A percentile compares a stretch with the other conserved stretches of the same genome.
Evolutionary conservation across 2,888 invertebrate species (phyloP).

Genomic region (Phrixothrix hirtus): DNA sequence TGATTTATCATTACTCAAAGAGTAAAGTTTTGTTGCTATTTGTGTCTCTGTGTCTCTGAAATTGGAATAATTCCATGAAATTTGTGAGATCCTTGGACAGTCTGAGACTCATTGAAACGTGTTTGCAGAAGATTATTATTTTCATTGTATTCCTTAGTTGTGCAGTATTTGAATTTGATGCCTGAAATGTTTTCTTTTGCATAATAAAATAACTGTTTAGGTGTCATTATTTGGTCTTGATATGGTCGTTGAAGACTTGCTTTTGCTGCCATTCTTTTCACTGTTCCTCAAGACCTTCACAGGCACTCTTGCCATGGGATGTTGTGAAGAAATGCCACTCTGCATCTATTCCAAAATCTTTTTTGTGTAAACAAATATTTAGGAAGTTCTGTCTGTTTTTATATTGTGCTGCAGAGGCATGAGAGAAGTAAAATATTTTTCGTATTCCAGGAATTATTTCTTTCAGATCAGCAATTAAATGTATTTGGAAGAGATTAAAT

Average conservation of each 20-base stretch:
- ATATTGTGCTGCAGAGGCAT: background rate
- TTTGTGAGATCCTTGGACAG: background rate
- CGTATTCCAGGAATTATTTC: background rate
- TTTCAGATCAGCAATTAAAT: too few relatives aligned
- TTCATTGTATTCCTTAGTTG: background rate
- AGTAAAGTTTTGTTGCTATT: background rate
- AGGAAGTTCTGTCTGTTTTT: too few relatives aligned
- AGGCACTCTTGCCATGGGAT: slow-evolving; percentile 1
- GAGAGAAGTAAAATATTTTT: background rate
- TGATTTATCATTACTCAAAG: slow-evolving; percentile 6
- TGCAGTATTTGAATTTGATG: too few relatives aligned
- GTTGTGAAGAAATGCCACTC: slow-evolving; percentile 1
- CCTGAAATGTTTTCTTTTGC: background rate
- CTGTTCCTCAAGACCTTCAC: slow-evolving; percentile 3
- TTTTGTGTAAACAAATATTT: too few relatives aligned
- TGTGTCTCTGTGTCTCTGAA: slow-evolving; percentile 1
- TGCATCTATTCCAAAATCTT: too few relatives aligned
- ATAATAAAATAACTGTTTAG: slow-evolving; percentile 1
- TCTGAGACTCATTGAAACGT: background rate
- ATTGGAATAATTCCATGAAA: too few relatives aligned
- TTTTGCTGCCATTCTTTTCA: background rate
- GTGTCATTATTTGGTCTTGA: background rate
- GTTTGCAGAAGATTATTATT: background rate
- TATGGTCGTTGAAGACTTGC: background rate
- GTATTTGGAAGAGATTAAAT: background rate